phyloP scores from a whole-genome alignment of 2,888 invertebrate species.

The Nysson spinosus region DNA sequence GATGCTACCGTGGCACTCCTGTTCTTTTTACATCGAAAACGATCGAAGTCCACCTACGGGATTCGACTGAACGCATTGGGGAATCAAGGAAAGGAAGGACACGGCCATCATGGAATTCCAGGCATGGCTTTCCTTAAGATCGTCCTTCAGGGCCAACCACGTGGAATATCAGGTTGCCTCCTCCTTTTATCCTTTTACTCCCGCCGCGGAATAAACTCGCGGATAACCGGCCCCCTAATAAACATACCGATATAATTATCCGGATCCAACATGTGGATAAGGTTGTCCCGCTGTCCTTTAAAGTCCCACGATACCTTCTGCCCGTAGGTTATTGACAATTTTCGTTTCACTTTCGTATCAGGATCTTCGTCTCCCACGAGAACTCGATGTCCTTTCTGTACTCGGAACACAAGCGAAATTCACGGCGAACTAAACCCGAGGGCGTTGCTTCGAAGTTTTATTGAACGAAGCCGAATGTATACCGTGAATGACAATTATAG shows the following conservation, averaged over 20 bases:
- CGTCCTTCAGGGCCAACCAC: conserved; percentile 36
- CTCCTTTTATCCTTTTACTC: conserved; percentile 38
- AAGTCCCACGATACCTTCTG: background rate
- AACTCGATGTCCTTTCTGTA: no score
- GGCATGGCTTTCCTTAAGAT: conserved; percentile 42
- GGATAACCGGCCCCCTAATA: conserved; percentile 64
- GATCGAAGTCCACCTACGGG: conserved; percentile 28
- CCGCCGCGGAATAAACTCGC: conserved; percentile 58
- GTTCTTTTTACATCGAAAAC: no score
- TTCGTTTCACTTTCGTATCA: no score
- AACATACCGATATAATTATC: conserved; percentile 72
- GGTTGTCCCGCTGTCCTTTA: conserved; percentile 33
- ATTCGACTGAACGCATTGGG: conserved; percentile 19
- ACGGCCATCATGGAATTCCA: conserved; percentile 66
- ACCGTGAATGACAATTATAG: no score
- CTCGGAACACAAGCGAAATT: no score
- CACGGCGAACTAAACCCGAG: no score
- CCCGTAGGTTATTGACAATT: no score
- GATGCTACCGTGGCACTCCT: no score
- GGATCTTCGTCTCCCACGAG: no score
- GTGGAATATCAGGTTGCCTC: conserved; percentile 35
- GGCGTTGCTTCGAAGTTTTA: no score
- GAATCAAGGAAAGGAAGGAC: conserved; percentile 22
- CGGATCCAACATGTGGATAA: conserved; percentile 53
- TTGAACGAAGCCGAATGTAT: no score